phyloP scores from a whole-genome alignment of 1,140 invertebrate species.

The Lepidurus arcticus region DNA sequence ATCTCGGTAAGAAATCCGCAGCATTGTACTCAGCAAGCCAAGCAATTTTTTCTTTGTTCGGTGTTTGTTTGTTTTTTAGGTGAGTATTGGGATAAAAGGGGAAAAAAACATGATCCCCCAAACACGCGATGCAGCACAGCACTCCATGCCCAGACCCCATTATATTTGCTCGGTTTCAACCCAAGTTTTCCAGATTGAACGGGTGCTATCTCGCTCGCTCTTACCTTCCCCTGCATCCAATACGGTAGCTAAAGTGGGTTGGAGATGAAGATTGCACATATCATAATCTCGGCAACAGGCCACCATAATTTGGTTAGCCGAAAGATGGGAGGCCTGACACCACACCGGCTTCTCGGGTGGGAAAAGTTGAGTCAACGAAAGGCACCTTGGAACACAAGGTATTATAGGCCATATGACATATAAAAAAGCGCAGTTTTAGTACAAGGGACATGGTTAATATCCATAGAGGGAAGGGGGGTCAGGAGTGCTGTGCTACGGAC shows the following conservation, averaged over 20 bases:
- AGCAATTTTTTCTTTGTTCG: neutral
- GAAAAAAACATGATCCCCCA: neutral
- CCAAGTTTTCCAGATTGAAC: constrained; percentile 16
- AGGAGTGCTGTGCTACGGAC: constrained; percentile 12
- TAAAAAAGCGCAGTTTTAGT: constrained; percentile 26
- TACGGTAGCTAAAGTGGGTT: constrained; percentile 30
- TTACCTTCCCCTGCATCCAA: constrained; percentile 24
- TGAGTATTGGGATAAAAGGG: constrained; percentile 1
- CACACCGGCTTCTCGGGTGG: constrained; percentile 61
- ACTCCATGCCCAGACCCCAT: constrained; percentile 27
- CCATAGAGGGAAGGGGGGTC: neutral
- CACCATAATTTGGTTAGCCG: constrained; percentile 45
- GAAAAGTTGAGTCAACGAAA: constrained; percentile 59
- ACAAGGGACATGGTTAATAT: constrained; percentile 24
- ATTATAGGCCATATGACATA: constrained; percentile 23
- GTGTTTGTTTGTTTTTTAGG: constrained; percentile 9
- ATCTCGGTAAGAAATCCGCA: neutral
- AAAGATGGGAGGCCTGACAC: constrained; percentile 48
- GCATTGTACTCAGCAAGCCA: neutral
- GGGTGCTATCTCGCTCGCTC: neutral
- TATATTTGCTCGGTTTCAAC: constrained; percentile 1
- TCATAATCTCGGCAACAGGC: constrained; percentile 56
- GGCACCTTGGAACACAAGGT: constrained; percentile 53
- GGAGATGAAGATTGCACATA: constrained; percentile 56
- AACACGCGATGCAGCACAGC: constrained; percentile 31